Evolutionary conservation across 2,888 invertebrate species (phyloP).

Genomic region (Unio delphinus): DNA sequence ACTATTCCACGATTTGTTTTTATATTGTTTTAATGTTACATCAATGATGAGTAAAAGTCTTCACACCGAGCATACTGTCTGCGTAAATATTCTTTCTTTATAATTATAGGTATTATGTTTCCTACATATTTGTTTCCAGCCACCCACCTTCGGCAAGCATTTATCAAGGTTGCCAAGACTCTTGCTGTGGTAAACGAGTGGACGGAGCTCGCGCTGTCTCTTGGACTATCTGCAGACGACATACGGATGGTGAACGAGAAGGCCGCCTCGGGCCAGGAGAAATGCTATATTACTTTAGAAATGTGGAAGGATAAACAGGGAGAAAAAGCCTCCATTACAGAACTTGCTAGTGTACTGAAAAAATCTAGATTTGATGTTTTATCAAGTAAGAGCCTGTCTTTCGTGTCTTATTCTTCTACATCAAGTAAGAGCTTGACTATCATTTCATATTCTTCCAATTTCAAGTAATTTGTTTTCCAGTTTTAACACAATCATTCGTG

Average conservation of each 20-base stretch:
- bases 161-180: slow-evolving; percentile 57
- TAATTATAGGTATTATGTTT: too few species aligned
- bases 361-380: slow-evolving; percentile 36
- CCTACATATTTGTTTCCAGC: slow-evolving; percentile 30
- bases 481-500: too few species aligned
- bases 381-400: slow-evolving; percentile 37
- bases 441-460: too few species aligned
- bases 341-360: slow-evolving; percentile 39
- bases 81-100: too few species aligned
- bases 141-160: slow-evolving; percentile 50
- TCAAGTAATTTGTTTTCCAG: too few species aligned
- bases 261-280: slow-evolving; percentile 48
- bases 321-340: slow-evolving; percentile 40
- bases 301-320: slow-evolving; percentile 49
- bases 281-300: slow-evolving; percentile 52
- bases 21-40: too few species aligned
- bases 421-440: too few species aligned
- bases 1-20: too few species aligned
- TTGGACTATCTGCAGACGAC: slow-evolving; percentile 52
- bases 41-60: too few species aligned
- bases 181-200: slow-evolving; percentile 49
- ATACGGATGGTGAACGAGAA: slow-evolving; percentile 45
- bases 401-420: too few species aligned
- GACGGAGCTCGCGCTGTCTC: slow-evolving; percentile 47
- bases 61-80: too few species aligned